Evolutionary conservation across 1,140 invertebrate genomes (phyloP).

Genomic region (Phenacoccus solenopsis): DNA sequence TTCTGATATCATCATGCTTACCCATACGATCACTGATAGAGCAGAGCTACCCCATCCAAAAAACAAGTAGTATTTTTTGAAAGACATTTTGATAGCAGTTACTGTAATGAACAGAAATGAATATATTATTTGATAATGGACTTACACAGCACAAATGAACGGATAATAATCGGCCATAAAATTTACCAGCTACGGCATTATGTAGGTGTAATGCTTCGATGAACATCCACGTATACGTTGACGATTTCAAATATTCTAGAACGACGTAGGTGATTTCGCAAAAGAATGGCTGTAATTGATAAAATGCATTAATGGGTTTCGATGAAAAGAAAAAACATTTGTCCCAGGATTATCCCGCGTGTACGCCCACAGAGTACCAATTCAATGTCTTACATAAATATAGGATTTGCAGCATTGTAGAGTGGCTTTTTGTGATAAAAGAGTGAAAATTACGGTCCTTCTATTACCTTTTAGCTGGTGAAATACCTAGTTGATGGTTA

Average conservation of each 20-base stretch:
- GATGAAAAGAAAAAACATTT: too few species aligned
- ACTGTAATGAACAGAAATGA: neutral
- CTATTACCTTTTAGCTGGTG: too few species aligned
- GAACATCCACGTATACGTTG: slow-evolving; percentile 93
- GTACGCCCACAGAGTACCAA: too few species aligned
- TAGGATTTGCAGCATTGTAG: too few species aligned
- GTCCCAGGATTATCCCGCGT: too few species aligned
- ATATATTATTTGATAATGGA: neutral
- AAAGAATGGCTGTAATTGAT: slow-evolving; percentile 50
- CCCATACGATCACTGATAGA: neutral
- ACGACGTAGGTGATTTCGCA: slow-evolving; percentile 66
- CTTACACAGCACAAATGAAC: too few species aligned
- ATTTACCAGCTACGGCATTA: slow-evolving; percentile 57
- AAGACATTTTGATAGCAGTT: neutral
- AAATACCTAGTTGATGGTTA: too few species aligned
- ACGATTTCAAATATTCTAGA: slow-evolving; percentile 72
- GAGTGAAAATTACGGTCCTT: too few species aligned
- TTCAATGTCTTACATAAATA: too few species aligned
- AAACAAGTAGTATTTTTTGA: neutral
- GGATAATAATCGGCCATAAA: neutral
- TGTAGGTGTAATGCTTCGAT: slow-evolving; percentile 79
- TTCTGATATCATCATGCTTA: neutral
- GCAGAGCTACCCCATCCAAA: neutral
- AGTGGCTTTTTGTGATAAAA: too few species aligned
- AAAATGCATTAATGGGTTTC: too few species aligned